Base-by-base conservation (phyloP, 2,888 invertebrate genomes). In the Phrixothrix hirtus region DNA sequence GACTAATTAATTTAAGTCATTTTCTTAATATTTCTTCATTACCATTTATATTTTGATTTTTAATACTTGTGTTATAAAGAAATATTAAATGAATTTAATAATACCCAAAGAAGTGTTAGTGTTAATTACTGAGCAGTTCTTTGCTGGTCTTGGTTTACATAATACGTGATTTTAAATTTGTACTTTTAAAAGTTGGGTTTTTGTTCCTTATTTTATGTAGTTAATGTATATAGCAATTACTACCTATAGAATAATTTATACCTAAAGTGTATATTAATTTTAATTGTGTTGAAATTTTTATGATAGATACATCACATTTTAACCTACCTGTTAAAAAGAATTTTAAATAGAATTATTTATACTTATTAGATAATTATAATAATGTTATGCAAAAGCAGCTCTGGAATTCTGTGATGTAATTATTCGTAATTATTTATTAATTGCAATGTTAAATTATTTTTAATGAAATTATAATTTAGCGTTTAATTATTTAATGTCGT, bases 361-460 rank as follows among this genome's bases (percentile, higher is more conserved):
- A 32, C 13, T 46, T 46, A 35, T 36, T 44, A 35, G 37, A 47
- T 49, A 50, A 43, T 48, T 46, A 50, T 37, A 52, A 50, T 49
- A 50, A 43, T 48, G 48, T 48, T 52, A 51, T 36, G 44, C 49
- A 53, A 46, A 43, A 44, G 53, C 54, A 57, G 53, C 49, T 57
- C 52, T 55, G 48, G 51, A 59, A 57, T 55, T 55, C 59, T 59
- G 59, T 57, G 57, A 57, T 59, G 55, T 59, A 55, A 58, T 55
- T 47, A 55, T 59, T 59, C 53, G 55, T 49, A 46, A 35, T 48
- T 50, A 36, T 50, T 50, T 43, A 15, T 41, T 43, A 38, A 39
- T 54, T 45, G 54, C 54, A 54, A 54, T 54, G 44, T 54, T 12
- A 44, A 44, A 37, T 13, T 38, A n/a, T 12, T 42, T 44, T 50